Conservation (phyloP, 2,888 invertebrate genomes). For the Tetrapedia diversipes region DNA sequence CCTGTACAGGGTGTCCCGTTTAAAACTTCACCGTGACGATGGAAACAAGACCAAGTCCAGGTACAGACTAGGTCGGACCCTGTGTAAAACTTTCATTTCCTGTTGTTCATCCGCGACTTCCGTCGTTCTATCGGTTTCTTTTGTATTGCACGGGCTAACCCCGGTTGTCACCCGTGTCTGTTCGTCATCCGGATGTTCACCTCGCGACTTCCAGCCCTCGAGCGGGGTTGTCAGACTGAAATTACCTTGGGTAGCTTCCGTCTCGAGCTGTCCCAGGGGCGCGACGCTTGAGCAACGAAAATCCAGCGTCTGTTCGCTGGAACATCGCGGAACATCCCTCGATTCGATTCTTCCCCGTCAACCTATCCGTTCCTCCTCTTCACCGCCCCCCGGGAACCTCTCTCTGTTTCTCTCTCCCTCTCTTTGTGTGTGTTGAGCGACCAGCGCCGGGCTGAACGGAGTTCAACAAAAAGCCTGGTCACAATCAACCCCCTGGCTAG, state of each 20-base stretch:
- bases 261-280: constrained; percentile 49
- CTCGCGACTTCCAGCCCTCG: neutral
- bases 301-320: constrained; percentile 6
- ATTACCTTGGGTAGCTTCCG: constrained; percentile 54
- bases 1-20: too few relatives aligned
- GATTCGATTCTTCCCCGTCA: constrained; percentile 4
- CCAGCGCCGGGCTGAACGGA: too few relatives aligned
- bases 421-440: constrained; percentile 74
- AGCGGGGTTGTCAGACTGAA: constrained; percentile 41
- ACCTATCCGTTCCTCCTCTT: neutral
- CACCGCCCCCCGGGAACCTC: constrained; percentile 10
- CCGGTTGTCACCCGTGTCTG: constrained; percentile 26
- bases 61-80: too few relatives aligned
- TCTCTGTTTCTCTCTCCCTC: constrained; percentile 58
- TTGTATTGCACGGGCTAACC: neutral
- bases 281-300: constrained; percentile 27
- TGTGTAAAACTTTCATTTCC: too few relatives aligned
- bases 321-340: constrained; percentile 9
- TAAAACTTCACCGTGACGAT: too few relatives aligned
- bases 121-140: constrained; percentile 14
- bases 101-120: neutral
- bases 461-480: constrained; percentile 72
- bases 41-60: too few relatives aligned
- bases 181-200: constrained; percentile 32
- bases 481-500: constrained; percentile 71